A percentile compares a stretch with the other conserved stretches of the same genome.
phyloP scores from a whole-genome alignment of 2,113 vertebrate species.

The Ahaetulla prasina region DNA sequence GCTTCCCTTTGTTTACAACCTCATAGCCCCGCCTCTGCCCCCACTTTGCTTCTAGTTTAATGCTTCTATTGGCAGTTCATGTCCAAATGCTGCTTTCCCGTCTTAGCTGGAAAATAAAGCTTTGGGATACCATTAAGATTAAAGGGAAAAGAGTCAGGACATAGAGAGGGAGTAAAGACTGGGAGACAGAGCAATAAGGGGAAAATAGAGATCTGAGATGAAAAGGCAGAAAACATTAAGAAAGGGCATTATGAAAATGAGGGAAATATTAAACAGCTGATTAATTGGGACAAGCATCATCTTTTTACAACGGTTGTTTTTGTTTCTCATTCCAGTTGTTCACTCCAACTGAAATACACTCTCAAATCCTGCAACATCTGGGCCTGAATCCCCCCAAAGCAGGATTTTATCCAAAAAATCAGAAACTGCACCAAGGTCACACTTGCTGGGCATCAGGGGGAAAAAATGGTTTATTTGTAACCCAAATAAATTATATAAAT shows the following conservation, averaged over 20 bases:
- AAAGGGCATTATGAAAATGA: neutral
- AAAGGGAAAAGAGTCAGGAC: slow-evolving; percentile 1
- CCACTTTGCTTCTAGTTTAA: slow-evolving; percentile 38
- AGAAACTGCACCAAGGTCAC: neutral
- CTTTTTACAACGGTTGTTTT: neutral
- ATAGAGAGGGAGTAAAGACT: neutral
- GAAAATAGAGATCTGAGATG: neutral
- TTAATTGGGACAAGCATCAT: neutral
- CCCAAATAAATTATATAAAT: neutral
- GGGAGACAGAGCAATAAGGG: neutral
- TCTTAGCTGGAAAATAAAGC: neutral
- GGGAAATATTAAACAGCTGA: neutral
- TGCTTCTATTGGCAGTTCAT: slow-evolving; percentile 31
- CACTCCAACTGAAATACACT: neutral
- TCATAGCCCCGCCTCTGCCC: neutral
- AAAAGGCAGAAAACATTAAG: neutral
- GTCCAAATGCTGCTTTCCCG: slow-evolving; percentile 34
- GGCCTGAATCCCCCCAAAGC: neutral
- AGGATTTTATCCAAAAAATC: neutral
- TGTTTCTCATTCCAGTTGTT: neutral
- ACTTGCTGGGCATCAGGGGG: neutral
- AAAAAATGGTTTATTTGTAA: neutral
- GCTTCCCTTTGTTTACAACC: slow-evolving; percentile 24
- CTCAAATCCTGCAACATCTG: neutral
- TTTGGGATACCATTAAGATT: slow-evolving; percentile 9